Evolutionary conservation across 2,888 invertebrate species (phyloP), one percentile per base, ranked within the genome.

Genomic region (Amitus sp.): DNA sequence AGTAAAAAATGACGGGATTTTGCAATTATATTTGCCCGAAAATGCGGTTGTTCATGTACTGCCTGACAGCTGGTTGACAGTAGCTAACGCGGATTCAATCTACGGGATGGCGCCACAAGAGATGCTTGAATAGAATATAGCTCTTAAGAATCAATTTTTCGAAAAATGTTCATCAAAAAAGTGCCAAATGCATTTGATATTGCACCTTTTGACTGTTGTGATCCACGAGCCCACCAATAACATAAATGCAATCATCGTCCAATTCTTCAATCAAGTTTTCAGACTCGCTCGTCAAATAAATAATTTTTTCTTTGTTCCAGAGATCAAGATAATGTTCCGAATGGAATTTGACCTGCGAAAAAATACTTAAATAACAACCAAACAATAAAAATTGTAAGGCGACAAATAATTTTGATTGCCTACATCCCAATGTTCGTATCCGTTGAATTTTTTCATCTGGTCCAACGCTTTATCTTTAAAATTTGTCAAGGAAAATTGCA

Each of bases 151-250:
- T n/a, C n/a, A n/a, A n/a, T n/a, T n/a, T n/a, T n/a, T n/a, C n/a
- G n/a, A n/a, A n/a, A n/a, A n/a, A n/a, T n/a, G n/a, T n/a, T n/a
- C n/a, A n/a, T n/a, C n/a, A n/a, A n/a, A n/a, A n/a, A n/a, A n/a
- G n/a, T n/a, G n/a, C n/a, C n/a, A n/a, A n/a, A n/a, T n/a, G n/a
- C 23, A 23, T 23, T 23, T 7, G 23, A 34, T 59, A 34, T 37
- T 40, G 39, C 70, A 78, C 93, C 86, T 98, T 98, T 70, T 96
- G 92, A 70, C 91, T 88, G 84, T 99, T 99, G 79, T 99, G 98
- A 84, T 99, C 99, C 0, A 99, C 96, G 40, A 99, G 84, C 19
- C 98, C 99, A 34, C 99, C 99, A 79, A 99, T 98, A 47, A 99
- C 89, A 77, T 98, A 99, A 42, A 90, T 87, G 76, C 91, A 91